A percentile compares a stretch with the other conserved stretches of the same genome.
These are phyloP conservation scores for Oligia strigilis DNA, from an alignment of 2,888 invertebrate genomes.

Conservation along the genomic window DNA sequence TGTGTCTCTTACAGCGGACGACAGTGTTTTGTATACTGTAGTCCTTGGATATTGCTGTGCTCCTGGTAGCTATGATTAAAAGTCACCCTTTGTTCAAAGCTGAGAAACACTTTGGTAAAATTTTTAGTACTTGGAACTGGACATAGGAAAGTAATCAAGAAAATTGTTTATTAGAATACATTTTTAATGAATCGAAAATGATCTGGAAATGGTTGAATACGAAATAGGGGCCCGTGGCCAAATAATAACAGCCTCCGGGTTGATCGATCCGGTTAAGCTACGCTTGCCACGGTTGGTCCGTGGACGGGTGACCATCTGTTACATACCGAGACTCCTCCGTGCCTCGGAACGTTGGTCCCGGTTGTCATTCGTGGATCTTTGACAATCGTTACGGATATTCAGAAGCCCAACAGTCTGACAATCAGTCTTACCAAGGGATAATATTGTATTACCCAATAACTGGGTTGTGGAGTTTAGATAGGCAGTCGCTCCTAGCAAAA, in stretches of 20 bases:
- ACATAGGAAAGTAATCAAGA: conserved; percentile 10
- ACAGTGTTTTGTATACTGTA: conserved; percentile 37
- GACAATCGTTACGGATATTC: neutral
- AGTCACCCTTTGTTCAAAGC: conserved; percentile 39
- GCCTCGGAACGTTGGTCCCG: neutral
- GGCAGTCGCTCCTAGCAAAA: neutral
- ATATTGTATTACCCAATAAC: neutral
- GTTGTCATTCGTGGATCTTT: neutral
- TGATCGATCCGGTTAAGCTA: neutral
- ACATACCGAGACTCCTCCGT: neutral
- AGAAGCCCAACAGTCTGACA: neutral
- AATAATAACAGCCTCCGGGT: neutral
- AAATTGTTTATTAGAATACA: neutral
- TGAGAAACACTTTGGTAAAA: conserved; percentile 40
- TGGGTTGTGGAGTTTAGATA: too few relatives aligned
- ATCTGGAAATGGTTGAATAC: neutral
- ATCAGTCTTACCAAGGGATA: neutral
- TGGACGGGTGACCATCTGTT: neutral
- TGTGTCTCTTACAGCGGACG: conserved; percentile 47
- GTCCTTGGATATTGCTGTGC: conserved; percentile 32
- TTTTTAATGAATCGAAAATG: neutral
- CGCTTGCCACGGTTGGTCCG: neutral
- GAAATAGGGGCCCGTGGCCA: neutral
- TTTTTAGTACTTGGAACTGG: neutral
- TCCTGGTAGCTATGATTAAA: conserved; percentile 54